A percentile compares a stretch with the other conserved stretches of the same genome.
These are phyloP conservation scores for Eucriotettix oculatus DNA, from an alignment of 2,888 invertebrate genomes.

Conservation along the genomic window DNA sequence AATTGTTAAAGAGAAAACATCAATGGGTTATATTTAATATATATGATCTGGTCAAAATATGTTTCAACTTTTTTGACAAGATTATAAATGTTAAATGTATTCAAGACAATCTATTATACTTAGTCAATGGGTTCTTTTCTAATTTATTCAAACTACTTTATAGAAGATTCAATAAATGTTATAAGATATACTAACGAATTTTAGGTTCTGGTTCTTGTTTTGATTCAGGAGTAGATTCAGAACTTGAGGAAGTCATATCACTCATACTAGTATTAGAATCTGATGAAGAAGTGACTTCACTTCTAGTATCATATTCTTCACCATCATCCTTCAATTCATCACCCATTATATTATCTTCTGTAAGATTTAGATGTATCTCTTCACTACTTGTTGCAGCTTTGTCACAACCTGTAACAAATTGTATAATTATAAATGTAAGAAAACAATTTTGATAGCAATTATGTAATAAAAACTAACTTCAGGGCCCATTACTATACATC, in stretches of 20 bases:
- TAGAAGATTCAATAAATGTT: neutral
- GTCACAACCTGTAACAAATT: too few species aligned
- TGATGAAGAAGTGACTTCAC: constrained; percentile 73
- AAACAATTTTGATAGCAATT: too few species aligned
- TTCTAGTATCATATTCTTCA: constrained; percentile 57
- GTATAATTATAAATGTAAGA: too few species aligned
- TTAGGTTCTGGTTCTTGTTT: constrained; percentile 1
- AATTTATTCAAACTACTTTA: neutral
- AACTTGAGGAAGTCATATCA: neutral
- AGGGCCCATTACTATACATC: too few species aligned
- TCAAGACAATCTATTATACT: too few species aligned
- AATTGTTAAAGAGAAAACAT: too few species aligned
- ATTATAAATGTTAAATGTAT: too few species aligned
- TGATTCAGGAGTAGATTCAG: constrained; percentile 4
- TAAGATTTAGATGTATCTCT: neutral
- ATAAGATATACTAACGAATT: neutral
- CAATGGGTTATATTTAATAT: too few species aligned
- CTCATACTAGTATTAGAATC: constrained; percentile 21
- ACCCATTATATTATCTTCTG: constrained; percentile 3
- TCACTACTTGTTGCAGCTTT: neutral
- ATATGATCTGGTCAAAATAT: too few species aligned
- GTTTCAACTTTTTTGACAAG: too few species aligned
- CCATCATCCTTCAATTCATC: constrained; percentile 5
- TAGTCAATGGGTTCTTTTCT: too few species aligned
- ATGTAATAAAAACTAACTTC: too few species aligned